Percentiles rank a stretch among this genome's conserved stretches.
Evolutionary conservation across 2,797 vertebrate species (phyloP).

Genomic region (Toxotes lorentzi): DNA sequence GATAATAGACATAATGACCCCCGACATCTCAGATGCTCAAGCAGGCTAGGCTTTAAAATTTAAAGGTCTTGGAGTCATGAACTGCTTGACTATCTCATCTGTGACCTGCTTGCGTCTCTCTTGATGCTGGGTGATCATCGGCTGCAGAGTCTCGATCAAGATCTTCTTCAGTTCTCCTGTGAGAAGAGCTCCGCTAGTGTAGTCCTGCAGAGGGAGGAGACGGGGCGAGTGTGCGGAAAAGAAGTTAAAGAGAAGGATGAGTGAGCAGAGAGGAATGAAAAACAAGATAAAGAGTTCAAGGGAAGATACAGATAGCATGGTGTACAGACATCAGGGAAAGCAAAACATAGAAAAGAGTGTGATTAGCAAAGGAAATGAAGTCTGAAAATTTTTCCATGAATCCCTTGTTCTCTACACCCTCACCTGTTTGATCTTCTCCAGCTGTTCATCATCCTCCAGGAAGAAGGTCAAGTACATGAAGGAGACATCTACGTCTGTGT

Average conservation of each 20-base stretch:
- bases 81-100: constrained; percentile 89
- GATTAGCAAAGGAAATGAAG: neutral
- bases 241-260: neutral
- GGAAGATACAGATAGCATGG: neutral
- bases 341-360: neutral
- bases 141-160: constrained; percentile 94
- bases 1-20: constrained; percentile 7
- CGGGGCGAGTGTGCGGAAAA: neutral
- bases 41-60: constrained; percentile 87
- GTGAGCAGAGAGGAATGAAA: neutral
- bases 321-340: neutral
- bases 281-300: neutral
- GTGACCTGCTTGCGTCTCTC: constrained; percentile 93
- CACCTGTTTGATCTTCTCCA: constrained; percentile 96
- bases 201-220: constrained; percentile 85
- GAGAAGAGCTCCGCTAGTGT: constrained; percentile 92
- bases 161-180: constrained; percentile 96
- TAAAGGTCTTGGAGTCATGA: constrained; percentile 93
- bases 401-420: constrained; percentile 21
- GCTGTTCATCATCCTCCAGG: constrained; percentile 94
- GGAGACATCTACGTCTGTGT: constrained; percentile 95
- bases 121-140: constrained; percentile 92
- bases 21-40: neutral
- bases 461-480: constrained; percentile 99
- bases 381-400: neutral